Base-by-base conservation (phyloP, 2,888 invertebrate genomes). In the Chrysolina oricalcia region DNA sequence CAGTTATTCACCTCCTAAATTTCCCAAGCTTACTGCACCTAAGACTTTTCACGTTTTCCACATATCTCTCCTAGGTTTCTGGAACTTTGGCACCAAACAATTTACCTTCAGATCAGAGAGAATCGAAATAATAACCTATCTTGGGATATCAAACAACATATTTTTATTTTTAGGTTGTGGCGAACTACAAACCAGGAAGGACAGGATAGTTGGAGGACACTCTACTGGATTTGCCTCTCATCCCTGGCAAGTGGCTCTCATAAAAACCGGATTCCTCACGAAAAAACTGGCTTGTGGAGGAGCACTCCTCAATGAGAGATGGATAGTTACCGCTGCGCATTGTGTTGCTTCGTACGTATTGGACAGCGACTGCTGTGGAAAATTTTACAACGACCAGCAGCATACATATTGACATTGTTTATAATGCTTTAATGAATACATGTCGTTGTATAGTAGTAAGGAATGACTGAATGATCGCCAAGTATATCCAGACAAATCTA, bases 201-300 rank as follows among this genome's bases (percentile, higher is more conserved):
- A 97, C 87, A 92, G 97, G 78, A 97, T 97, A 75, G 97, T 97
- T 0, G 97, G 97, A 1, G 97, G 97, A 0, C 96, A 96, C 83
- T 95, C 96, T 19, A 94, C 97, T 0, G 95, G 95, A 53, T 97
- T 97, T 85, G 97, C 96, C 2, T 95, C 96, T 11, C 97, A 97
- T 89, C 97, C 97, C 4, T 97, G 97, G 97, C 97, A 97, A 89
- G 97, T 96, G 1, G 97, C 97, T 0, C 92, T 97, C 23, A 96
- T 97, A 83, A 97, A 97, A 89, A 95, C 96, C 9, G 96, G 96
- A 40, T 97, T 97, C 85, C 90, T 97, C 19, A 94, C 95, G 81
- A 96, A 97, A 88, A 96, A 97, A 87, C 90, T 97, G 11, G 96
- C 97, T 2, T 97, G 97, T 86, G 97, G 97, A 0, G 97, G 97